These are phyloP conservation scores for Odontophorus gujanensis DNA, from an alignment of 2,113 vertebrate genomes.

Conservation along the genomic window DNA sequence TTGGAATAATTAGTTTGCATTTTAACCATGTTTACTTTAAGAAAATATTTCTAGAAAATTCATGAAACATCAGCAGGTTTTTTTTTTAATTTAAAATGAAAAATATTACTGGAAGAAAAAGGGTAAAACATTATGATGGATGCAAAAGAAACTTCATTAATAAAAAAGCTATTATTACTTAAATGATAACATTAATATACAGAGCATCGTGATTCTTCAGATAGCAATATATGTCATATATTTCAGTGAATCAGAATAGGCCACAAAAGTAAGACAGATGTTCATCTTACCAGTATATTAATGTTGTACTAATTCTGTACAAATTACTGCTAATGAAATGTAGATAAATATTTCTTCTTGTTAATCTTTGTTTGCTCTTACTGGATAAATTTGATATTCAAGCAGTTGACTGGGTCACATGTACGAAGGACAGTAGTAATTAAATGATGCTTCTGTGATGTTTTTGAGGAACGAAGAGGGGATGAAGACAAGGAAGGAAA, in stretches of 20 bases:
- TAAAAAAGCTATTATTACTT: background rate
- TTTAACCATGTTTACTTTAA: background rate
- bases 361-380: background rate
- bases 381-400: background rate
- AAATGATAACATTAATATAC: background rate
- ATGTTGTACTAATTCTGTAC: background rate
- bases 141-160: background rate
- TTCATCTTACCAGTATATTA: background rate
- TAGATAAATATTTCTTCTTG: background rate
- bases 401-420: background rate
- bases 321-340: background rate
- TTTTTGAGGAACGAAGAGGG: background rate
- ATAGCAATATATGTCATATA: background rate
- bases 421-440: background rate
- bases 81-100: background rate
- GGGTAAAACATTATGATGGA: background rate
- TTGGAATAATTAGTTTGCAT: background rate
- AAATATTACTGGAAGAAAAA: background rate
- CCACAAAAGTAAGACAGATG: background rate
- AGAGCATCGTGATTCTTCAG: background rate
- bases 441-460: background rate
- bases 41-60: background rate
- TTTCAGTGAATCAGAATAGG: background rate
- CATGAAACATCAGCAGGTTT: background rate
- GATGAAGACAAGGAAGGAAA: background rate